phyloP scores from a whole-genome alignment of 1,140 invertebrate species.

The Heliconius melpomene region DNA sequence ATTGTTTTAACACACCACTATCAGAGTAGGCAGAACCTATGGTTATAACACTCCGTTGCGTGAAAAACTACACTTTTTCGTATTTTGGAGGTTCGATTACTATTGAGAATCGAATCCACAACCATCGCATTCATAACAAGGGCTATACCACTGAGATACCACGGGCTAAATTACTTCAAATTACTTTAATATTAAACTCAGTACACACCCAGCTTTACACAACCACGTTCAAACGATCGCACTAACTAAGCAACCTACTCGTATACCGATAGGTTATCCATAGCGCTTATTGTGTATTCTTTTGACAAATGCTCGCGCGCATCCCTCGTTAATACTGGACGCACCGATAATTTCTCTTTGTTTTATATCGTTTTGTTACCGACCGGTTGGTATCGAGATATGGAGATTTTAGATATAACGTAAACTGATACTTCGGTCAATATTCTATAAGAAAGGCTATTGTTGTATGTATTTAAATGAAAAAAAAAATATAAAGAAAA shows the following conservation, averaged over 20 bases:
- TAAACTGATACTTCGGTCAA: slow-evolving; percentile 38
- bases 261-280: slow-evolving; percentile 61
- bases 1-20: too few species aligned
- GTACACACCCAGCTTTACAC: slow-evolving; percentile 39
- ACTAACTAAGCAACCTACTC: slow-evolving; percentile 64
- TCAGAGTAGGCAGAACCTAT: too few species aligned
- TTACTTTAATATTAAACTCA: not conserved
- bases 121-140: too few species aligned
- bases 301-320: slow-evolving; percentile 66
- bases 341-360: slow-evolving; percentile 55
- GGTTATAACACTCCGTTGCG: too few species aligned
- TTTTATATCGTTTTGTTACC: slow-evolving; percentile 47
- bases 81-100: too few species aligned
- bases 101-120: too few species aligned
- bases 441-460: slow-evolving; percentile 3
- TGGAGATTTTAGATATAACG: slow-evolving; percentile 34
- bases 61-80: too few species aligned
- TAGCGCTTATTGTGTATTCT: slow-evolving; percentile 71
- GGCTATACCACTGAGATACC: too few species aligned
- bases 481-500: too few species aligned
- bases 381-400: slow-evolving; percentile 24
- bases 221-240: slow-evolving; percentile 49
- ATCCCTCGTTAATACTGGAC: slow-evolving; percentile 60
- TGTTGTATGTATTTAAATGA: not conserved
- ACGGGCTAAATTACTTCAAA: not conserved